Base-by-base conservation (phyloP, 2,797 vertebrate genomes). In the Pogonophryne albipinna region DNA sequence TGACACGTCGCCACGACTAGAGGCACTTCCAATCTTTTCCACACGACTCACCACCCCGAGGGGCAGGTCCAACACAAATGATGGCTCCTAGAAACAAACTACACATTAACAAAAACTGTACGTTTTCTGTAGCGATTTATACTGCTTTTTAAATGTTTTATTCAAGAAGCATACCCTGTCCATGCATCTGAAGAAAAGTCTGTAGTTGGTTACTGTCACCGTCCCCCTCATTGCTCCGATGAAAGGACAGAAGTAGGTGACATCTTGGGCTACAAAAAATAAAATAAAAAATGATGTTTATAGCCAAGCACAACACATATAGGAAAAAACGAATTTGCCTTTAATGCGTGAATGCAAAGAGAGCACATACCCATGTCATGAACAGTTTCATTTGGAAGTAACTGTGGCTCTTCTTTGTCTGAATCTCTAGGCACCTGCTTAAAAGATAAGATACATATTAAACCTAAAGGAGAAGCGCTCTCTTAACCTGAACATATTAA, bases 221-320 rank as follows among this genome's bases (percentile, higher is more conserved):
- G 94, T 96, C 90, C 98, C 98, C 85, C 96, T 95, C 65, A 99
- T 90, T 55, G 97, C 96, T 86, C 97, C 98, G 71, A 95, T 95
- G 88, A 99, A 99, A 3, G 98, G 98, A 86, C 98, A 99, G 91
- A 99, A 98, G 71, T 99, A 99, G 70, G 97, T 98, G 78, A 99
- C 95, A 79, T 99, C 97, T 91, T 97, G 97, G 60, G 96, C 98
- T 99, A 86, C 12, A 85, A 80, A 82, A 60, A n/a, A 70, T 5
- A 6, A 82, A 60, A 38, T 10, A 17, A 70, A 5, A 57, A 15
- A 20, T 11, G 2, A 12, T n/a, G 2, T 60, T 42, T 67, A 38
- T 27, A 55, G 13, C n/a, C 1, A 57, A 67, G 6, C 10, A 9
- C 0, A 6, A 41, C 1, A 38, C 42, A 60, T 41, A 23, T 17